Evolutionary conservation across 2,888 invertebrate species (phyloP), one percentile per base, ranked within the genome.

Genomic region (Nipponacmea schrenckii): DNA sequence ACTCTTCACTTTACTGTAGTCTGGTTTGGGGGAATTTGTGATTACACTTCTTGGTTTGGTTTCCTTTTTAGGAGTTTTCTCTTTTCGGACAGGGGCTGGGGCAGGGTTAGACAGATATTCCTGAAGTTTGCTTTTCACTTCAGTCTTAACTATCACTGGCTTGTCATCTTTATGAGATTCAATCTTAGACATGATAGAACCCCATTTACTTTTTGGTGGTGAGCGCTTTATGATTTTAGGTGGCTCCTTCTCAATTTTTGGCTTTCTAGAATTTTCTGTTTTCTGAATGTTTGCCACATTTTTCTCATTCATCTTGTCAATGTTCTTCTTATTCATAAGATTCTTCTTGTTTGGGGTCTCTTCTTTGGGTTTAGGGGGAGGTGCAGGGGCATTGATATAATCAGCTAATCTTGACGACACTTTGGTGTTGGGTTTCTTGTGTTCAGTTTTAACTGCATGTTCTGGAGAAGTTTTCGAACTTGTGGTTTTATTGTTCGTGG

Each of bases 41-140:
- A 82, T 71, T 62, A 76, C 79, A 50, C 76, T 75, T 63, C 77
- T 79, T 0, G 77, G 79, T 44, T 62, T 64, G 15, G 20, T 46
- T 24, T 66, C 62, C 31, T 68, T 69, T 74, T 81, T 80, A 2
- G 73, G 74, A 27, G 74, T 66, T 67, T 62, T 46, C 17, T 71
- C 65, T 44, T 74, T 71, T 5, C 45, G 50, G 46, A 48, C 46
- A 4, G 26, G 39, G n/a, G 76, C 67, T 46, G 82, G 79, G 4
- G 75, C 64, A 4, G 82, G 79, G 17, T 77, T 71, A 62, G 74
- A 72, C 17, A 80, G 74, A 46, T 83, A 80, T 20, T 77, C 77
- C 31, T 83, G 82, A 24, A 95, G 93, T 89, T 95, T 94, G 65
- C 96, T 95, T 89, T 96, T 96, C 48, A 96, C 94, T 87, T 96